Evolutionary conservation across 2,113 vertebrate species (phyloP).

Genomic region (Esox niger): DNA sequence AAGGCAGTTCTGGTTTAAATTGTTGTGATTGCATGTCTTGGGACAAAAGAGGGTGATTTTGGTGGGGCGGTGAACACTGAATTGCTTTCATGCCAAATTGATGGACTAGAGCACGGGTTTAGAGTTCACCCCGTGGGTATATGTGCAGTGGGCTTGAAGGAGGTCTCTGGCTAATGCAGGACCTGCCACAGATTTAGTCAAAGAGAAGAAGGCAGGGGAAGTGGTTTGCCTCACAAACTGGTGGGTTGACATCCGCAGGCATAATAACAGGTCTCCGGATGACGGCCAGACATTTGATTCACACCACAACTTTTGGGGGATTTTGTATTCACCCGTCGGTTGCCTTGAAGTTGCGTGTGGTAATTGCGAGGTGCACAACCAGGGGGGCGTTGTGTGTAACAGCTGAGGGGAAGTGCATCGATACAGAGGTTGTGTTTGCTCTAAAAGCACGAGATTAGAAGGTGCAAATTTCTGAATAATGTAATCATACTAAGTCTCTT

Average conservation of each 20-base stretch:
- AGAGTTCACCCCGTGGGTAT: background rate
- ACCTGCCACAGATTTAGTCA: background rate
- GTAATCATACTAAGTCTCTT: too few species aligned
- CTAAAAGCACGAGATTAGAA: too few species aligned
- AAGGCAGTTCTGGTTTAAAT: constrained; percentile 52
- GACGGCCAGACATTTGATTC: background rate
- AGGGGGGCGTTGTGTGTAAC: too few species aligned
- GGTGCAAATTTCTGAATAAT: too few species aligned
- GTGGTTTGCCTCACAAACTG: background rate
- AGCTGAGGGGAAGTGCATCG: too few species aligned
- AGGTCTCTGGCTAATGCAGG: background rate
- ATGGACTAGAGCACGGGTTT: constrained; percentile 34
- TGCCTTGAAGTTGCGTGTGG: background rate
- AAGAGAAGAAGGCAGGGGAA: background rate
- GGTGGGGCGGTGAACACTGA: constrained; percentile 63
- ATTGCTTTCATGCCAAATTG: constrained; percentile 66
- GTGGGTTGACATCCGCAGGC: background rate
- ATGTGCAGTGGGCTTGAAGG: background rate
- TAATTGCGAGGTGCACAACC: background rate
- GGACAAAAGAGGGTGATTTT: constrained; percentile 64
- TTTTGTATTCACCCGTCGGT: background rate
- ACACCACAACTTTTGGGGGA: background rate
- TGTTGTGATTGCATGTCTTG: constrained; percentile 64
- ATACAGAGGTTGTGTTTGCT: too few species aligned
- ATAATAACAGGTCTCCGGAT: background rate